Evolutionary conservation across 2,888 invertebrate species (phyloP), one percentile per base, ranked within the genome.

Genomic region (Pseudoips prasinana): DNA sequence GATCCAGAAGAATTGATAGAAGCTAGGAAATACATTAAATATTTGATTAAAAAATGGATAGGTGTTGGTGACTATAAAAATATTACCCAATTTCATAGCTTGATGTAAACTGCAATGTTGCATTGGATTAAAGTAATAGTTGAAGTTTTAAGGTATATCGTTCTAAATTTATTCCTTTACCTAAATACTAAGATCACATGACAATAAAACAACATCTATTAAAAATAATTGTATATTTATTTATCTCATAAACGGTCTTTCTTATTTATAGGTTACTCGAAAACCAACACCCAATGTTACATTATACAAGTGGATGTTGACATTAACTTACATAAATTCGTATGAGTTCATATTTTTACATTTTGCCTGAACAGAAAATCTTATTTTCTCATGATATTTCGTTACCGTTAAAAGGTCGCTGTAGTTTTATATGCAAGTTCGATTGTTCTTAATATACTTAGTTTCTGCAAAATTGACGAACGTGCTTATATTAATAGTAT

Each of bases 241-340:
- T 82, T 76, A 77, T 79, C 68, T 80, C 73, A 73, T 79, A 84
- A 70, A 83, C 63, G 68, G 58, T 70, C 64, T 69, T 74, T 60
- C 80, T 80, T 80, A 84, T 58, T 70, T 68, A n/a, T 86, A 87
- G 75, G 82, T 87, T 86, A 88, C 75, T 77, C 62, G 58, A 74
- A 70, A 76, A 77, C 85, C 85, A 86, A 86, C 85, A 86, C 82
- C 85, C 82, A 74, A 68, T 64, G 64, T 69, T 74, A 84, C 64
- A 73, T 55, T 68, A 64, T 65, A 71, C 60, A 72, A 64, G 64
- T 57, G 85, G 84, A 81, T 85, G 85, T 79, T 78, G 84, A 76
- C 71, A 29, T 52, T 36, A 50, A 29, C 43, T 42, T 43, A 46
- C 44, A 56, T 58, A 57, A 54, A 62, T 61, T 65, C 58, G 58